Percentiles rank a stretch among this genome's conserved stretches.
Evolutionary conservation across 2,888 invertebrate genomes (phyloP).

Genomic region (Drosophila pseudotalamancana): DNA sequence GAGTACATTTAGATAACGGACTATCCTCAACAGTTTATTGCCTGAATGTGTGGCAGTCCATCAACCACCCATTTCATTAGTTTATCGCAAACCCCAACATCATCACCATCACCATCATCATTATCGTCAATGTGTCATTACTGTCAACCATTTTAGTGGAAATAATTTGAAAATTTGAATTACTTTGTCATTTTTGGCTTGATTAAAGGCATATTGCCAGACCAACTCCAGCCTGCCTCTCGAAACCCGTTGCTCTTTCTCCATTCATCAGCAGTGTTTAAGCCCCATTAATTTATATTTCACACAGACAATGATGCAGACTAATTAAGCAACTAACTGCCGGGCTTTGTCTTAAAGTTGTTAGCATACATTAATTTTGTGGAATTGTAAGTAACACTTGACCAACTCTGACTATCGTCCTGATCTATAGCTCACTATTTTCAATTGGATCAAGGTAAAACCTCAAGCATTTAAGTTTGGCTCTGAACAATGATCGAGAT

Average conservation of each 20-base stretch:
- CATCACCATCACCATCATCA: slow-evolving; percentile 11
- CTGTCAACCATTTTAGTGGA: slow-evolving; percentile 56
- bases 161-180: slow-evolving; percentile 77
- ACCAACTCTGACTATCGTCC: too few relatives aligned
- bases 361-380: too few relatives aligned
- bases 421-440: too few relatives aligned
- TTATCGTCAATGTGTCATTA: slow-evolving; percentile 13
- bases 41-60: slow-evolving; percentile 33
- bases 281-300: background rate
- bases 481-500: too few relatives aligned
- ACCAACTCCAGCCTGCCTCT: background rate
- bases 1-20: slow-evolving; percentile 1
- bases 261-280: background rate
- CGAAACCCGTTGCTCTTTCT: background rate
- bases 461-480: too few relatives aligned
- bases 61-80: slow-evolving; percentile 30
- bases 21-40: slow-evolving; percentile 24
- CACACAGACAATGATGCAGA: background rate
- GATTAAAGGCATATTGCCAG: slow-evolving; percentile 67
- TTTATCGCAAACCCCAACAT: slow-evolving; percentile 13
- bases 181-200: slow-evolving; percentile 67
- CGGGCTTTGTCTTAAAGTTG: too few relatives aligned
- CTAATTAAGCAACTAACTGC: background rate
- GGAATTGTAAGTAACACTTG: too few relatives aligned
- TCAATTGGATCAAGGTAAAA: too few relatives aligned